phyloP scores from a whole-genome alignment of 2,888 invertebrate genomes.

The Drosophila limbata region DNA sequence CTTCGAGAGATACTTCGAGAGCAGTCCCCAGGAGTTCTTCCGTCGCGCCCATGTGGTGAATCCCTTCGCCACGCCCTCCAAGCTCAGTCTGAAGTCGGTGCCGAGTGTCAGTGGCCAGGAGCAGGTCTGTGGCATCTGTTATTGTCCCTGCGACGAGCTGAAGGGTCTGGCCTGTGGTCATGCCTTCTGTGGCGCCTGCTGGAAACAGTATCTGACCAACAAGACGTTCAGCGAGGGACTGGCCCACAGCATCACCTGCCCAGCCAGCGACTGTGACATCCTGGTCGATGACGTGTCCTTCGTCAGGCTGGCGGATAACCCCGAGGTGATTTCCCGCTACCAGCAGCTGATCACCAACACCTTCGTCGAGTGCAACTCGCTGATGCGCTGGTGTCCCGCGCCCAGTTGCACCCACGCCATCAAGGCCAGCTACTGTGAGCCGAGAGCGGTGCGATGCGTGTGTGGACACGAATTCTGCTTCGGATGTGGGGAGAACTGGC shows the following conservation, averaged over 20 bases:
- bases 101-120: constrained; percentile 85
- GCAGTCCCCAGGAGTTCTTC: constrained; percentile 97
- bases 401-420: constrained; percentile 98
- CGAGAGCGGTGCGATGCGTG: constrained; percentile 95
- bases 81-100: constrained; percentile 87
- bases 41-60: constrained; percentile 97
- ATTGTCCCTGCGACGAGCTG: constrained; percentile 94
- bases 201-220: constrained; percentile 98
- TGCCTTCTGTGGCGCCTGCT: constrained; percentile 96
- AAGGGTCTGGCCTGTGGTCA: constrained; percentile 98
- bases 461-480: constrained; percentile 98
- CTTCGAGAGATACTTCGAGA: constrained; percentile 98
- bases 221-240: constrained; percentile 99
- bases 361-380: constrained; percentile 98
- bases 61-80: constrained; percentile 89
- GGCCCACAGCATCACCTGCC: constrained; percentile 97
- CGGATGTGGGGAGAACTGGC: constrained; percentile 98
- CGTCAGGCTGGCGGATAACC: constrained; percentile 94
- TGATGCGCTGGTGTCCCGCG: constrained; percentile 98
- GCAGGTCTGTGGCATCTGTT: constrained; percentile 96
- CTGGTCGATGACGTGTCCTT: constrained; percentile 98
- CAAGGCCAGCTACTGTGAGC: constrained; percentile 95
- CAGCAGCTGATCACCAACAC: constrained; percentile 99
- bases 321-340: constrained; percentile 95
- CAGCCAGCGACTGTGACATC: constrained; percentile 98